Evolutionary conservation across 2,113 vertebrate genomes (phyloP), one percentile per base, ranked within the genome.

Genomic region (Danionella cerebrum): DNA sequence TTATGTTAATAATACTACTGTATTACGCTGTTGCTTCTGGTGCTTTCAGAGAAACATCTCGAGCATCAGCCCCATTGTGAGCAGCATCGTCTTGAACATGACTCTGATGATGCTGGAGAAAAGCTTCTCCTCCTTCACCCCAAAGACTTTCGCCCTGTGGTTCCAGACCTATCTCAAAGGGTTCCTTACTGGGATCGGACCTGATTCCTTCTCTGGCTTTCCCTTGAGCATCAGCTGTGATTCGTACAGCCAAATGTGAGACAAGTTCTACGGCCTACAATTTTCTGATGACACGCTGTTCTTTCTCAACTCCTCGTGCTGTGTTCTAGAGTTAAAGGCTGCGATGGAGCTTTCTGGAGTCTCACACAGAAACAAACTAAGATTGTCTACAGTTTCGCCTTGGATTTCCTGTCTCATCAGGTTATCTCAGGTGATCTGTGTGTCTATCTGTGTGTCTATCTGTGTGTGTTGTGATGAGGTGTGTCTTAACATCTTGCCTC

Each of bases 321-420:
- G 65, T 59, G 18, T 55, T 44, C 8, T 59, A 81, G 81, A 13
- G 16, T 83, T 19, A 63, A 71, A 41, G 81, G 76, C 50, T 73
- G 70, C 36, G 6, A 77, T 62, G 11, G 19, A 13, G 62, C 81
- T 53, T 76, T 68, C 68, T 38, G 13, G 25, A 13, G 63, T 2
- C 73, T 83, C 25, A 70, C 79, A 1, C 1, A 1, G 24, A 53
- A 3, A 6, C 79, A 83, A 63, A 71, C 71, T 1, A 11, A 69
- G 3, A 16, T 53, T 1, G 57, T 83, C 65, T 80, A 68, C 54
- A 52, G 2, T 1, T 82, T 74, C 35, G 63, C 9, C 48, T 36
- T 5, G 3, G 36, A 67, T 29, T 83, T 78, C 65, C 67, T 83
- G 2, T 29, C 19, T 6, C 33, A 12, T 14, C 65, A 59, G 9